phyloP scores from a whole-genome alignment of 2,113 vertebrate genomes.

The Bos javanicus region DNA sequence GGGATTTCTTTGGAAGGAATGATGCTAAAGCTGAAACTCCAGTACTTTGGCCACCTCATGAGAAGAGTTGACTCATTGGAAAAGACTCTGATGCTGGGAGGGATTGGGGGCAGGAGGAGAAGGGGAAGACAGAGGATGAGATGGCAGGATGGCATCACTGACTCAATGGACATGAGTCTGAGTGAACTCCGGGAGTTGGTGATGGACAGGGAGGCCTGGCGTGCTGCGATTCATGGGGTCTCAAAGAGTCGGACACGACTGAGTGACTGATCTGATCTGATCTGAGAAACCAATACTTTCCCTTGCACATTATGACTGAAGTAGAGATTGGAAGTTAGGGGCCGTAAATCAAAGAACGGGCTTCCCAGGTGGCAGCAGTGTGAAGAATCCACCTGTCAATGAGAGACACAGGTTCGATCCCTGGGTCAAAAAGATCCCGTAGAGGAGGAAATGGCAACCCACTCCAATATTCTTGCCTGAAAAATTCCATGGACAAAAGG shows the following conservation, averaged over 20 bases:
- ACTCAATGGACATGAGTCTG: too few species aligned
- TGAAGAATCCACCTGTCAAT: background rate
- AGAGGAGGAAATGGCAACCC: background rate
- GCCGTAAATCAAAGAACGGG: background rate
- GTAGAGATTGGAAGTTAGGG: background rate
- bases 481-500: background rate
- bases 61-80: too few species aligned
- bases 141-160: too few species aligned
- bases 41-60: too few species aligned
- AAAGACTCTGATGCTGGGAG: too few species aligned
- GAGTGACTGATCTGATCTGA: background rate
- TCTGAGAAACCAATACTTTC: background rate
- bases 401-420: background rate
- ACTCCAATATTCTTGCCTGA: background rate
- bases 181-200: too few species aligned
- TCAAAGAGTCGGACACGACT: background rate
- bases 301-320: background rate
- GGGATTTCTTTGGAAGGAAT: too few species aligned
- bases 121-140: too few species aligned
- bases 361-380: background rate
- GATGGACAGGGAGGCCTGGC: too few species aligned
- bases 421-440: background rate
- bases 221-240: background rate
- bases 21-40: too few species aligned
- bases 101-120: too few species aligned